These are phyloP conservation scores for Miltochrista miniata DNA, from an alignment of 2,888 invertebrate genomes.

Conservation along the genomic window DNA sequence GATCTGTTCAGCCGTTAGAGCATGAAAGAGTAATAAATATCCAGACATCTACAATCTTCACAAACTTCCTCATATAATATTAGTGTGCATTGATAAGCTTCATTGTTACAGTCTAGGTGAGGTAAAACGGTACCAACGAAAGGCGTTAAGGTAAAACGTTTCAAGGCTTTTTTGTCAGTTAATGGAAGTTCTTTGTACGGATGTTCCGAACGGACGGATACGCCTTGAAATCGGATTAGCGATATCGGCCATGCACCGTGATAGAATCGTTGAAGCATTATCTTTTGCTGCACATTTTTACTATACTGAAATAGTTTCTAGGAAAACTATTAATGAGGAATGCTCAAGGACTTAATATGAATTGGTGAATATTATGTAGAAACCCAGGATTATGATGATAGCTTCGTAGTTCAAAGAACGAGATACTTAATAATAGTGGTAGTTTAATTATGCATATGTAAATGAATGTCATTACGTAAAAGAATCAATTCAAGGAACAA, in stretches of 20 bases:
- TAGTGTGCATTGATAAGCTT: conserved; percentile 36
- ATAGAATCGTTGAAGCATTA: conserved; percentile 64
- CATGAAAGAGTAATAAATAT: too few relatives aligned
- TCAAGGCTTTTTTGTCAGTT: conserved; percentile 70
- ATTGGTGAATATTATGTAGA: not conserved
- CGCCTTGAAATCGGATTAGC: conserved; percentile 76
- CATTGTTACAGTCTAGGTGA: conserved; percentile 42
- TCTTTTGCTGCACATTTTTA: conserved; percentile 52
- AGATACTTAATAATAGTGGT: too few relatives aligned
- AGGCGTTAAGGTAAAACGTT: conserved; percentile 56
- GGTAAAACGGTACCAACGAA: conserved; percentile 38
- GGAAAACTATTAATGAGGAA: conserved; percentile 1
- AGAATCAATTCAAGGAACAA: too few relatives aligned
- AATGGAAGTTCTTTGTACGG: conserved; percentile 82
- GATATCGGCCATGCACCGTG: conserved; percentile 70
- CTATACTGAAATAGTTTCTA: conserved; percentile 27
- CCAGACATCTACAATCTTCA: too few relatives aligned
- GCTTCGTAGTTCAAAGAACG: too few relatives aligned
- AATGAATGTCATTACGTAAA: too few relatives aligned
- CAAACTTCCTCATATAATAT: too few relatives aligned
- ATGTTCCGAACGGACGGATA: conserved; percentile 69
- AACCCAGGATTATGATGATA: too few relatives aligned
- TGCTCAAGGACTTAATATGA: too few relatives aligned
- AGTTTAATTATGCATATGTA: too few relatives aligned
- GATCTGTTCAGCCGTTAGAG: too few relatives aligned